Conservation (phyloP, 2,888 invertebrate genomes). For the Pecten maximus region DNA sequence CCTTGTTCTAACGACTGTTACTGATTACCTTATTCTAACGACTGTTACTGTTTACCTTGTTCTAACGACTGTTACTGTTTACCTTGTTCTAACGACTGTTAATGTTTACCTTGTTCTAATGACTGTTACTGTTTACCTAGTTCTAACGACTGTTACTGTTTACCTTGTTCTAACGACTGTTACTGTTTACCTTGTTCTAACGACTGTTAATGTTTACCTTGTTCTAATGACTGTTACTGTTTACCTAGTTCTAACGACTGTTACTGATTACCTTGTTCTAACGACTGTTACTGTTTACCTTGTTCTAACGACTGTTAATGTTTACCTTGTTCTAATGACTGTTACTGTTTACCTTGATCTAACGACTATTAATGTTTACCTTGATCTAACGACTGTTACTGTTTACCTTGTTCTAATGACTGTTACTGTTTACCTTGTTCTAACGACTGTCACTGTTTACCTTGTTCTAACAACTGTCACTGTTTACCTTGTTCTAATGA, state of each 20-base stretch:
- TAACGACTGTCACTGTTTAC: neutral
- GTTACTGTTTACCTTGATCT: neutral
- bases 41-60: neutral
- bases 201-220: too few species aligned
- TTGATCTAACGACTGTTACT: neutral
- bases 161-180: neutral
- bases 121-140: neutral
- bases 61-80: neutral
- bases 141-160: neutral
- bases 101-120: neutral
- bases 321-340: neutral
- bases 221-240: too few species aligned
- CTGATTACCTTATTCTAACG: too few species aligned
- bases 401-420: neutral
- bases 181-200: neutral
- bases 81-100: too few species aligned
- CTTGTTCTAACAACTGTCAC: neutral
- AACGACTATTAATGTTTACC: neutral
- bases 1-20: too few species aligned
- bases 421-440: too few species aligned
- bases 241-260: too few species aligned
- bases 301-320: too few species aligned
- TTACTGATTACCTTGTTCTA: neutral
- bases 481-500: neutral
- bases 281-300: neutral